Base-by-base conservation (phyloP, 2,797 vertebrate species). In the Rhabdophis nuchalis region DNA sequence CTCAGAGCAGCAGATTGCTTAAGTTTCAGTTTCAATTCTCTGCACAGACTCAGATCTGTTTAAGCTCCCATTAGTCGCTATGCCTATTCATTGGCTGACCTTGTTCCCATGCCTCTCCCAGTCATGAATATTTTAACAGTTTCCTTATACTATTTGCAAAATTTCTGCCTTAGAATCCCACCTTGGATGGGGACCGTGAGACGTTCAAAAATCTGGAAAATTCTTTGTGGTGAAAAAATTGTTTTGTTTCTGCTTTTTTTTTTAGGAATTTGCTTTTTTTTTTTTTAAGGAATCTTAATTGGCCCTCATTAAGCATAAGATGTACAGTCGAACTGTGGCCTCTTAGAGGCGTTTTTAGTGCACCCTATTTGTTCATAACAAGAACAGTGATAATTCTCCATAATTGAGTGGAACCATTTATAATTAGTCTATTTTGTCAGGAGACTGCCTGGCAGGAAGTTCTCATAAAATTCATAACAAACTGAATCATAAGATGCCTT, bases 341-440 rank as follows among this genome's bases (percentile, higher is more conserved):
- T 89, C 32, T 61, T 36, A 89, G 27, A 94, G 87, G 16, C 92
- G 41, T 53, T 92, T 91, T 95, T 94, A 94, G 95, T 95, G 61
- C 68, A 72, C 87, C 1, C 0, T 72, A 12, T 61, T 58, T 95
- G 7, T 89, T 94, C 88, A 89, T 94, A 92, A 89, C 46, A 95
- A 95, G 88, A 68, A 92, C 87, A 86, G 88, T 94, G 88, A 92
- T 82, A 89, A 27, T 92, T 88, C 57, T 85, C 91, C 91, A 86
- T 93, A 95, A 96, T 87, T 96, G n/a, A 2, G 11, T 86, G 91
- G 92, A 89, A 50, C 88, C 94, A 87, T 95, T 96, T 94, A 53
- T 97, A 96, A 95, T 95, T 96, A 94, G 88, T 91, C 32, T 77
- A 60, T 90, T 96, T 95, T 95, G 23, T 94, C 93, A 94, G 89